Conservation (phyloP, 2,797 vertebrate species). For the Epinephelus malabaricus region DNA sequence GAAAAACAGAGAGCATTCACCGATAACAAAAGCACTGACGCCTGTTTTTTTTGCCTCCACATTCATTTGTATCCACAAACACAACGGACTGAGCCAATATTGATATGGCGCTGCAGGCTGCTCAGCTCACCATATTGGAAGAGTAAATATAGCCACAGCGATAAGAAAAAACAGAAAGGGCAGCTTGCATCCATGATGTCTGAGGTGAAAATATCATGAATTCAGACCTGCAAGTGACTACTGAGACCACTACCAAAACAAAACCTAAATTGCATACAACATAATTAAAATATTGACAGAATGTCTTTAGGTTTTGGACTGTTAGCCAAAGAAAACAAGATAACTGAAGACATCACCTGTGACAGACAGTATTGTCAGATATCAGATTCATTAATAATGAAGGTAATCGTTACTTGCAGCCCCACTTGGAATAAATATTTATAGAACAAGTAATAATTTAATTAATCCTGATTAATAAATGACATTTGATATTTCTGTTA, state of each 20-base stretch:
- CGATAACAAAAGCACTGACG: constrained; percentile 46
- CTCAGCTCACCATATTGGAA: constrained; percentile 71
- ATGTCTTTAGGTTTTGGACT: neutral
- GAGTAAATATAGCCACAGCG: constrained; percentile 78
- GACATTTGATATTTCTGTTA: neutral
- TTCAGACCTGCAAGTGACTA: constrained; percentile 11
- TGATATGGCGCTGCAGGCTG: constrained; percentile 77
- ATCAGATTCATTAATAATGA: neutral
- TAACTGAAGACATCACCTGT: neutral
- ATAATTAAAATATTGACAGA: neutral
- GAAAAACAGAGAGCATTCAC: constrained; percentile 40
- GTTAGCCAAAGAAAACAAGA: neutral
- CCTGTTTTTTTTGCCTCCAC: constrained; percentile 61
- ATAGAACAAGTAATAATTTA: neutral
- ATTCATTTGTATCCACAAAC: constrained; percentile 80
- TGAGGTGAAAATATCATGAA: constrained; percentile 25
- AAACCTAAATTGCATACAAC: neutral
- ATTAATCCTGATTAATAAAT: neutral
- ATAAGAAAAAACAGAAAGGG: constrained; percentile 69
- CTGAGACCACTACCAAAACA: neutral
- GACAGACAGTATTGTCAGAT: too few species aligned
- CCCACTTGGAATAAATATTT: neutral
- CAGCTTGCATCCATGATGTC: constrained; percentile 34
- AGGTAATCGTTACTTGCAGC: neutral
- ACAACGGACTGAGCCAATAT: constrained; percentile 79